A percentile compares a stretch with the other conserved stretches of the same genome.
Conservation (phyloP, 1,140 invertebrate species). For the Zaprionus ghesquierei region DNA sequence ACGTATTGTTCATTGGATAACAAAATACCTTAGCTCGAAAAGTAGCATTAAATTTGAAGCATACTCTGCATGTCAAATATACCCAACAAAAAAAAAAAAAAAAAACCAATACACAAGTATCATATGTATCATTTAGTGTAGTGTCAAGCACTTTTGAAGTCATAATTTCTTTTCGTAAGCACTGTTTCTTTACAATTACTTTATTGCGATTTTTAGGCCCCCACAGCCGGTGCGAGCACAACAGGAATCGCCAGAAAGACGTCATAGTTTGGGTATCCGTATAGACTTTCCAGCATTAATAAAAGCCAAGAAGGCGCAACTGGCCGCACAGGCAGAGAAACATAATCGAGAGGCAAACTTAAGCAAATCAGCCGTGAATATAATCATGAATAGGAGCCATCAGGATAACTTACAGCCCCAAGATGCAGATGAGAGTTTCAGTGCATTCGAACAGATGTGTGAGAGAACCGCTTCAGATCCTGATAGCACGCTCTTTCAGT, state of each 20-base stretch:
- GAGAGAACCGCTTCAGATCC: slow-evolving; percentile 77
- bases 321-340: neutral
- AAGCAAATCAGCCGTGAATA: neutral
- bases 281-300: slow-evolving; percentile 41
- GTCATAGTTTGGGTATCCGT: slow-evolving; percentile 45
- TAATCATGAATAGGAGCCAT: slow-evolving; percentile 15
- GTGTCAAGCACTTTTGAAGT: neutral
- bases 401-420: neutral
- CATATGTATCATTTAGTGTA: neutral
- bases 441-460: slow-evolving; percentile 71
- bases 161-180: neutral
- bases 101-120: too few relatives aligned
- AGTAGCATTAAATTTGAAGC: neutral
- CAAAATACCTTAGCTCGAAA: slow-evolving; percentile 2
- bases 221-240: neutral
- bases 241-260: slow-evolving; percentile 32
- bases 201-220: slow-evolving; percentile 14
- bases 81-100: neutral
- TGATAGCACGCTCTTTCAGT: slow-evolving; percentile 72
- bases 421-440: slow-evolving; percentile 64
- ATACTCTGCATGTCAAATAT: slow-evolving; percentile 8
- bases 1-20: neutral
- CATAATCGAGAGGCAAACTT: neutral
- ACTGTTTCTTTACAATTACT: neutral
- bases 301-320: slow-evolving; percentile 6